Conservation (phyloP, 2,797 vertebrate genomes). For the Cynodonichthys magdalenae region DNA sequence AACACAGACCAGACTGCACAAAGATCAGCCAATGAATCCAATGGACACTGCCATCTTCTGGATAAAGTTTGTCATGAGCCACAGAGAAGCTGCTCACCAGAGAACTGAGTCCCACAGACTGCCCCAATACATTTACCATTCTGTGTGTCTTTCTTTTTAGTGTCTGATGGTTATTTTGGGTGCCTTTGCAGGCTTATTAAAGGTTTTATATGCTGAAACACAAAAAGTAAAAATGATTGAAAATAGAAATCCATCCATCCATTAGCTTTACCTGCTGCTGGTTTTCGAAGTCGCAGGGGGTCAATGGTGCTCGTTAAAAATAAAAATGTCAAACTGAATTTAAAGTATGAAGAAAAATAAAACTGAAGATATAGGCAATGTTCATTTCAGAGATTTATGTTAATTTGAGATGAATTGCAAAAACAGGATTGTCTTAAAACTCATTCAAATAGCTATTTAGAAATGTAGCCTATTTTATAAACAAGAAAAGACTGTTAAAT, state of each 20-base stretch:
- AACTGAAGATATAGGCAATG: too few species aligned
- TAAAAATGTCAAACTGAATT: too few species aligned
- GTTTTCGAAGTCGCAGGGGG: too few species aligned
- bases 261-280: too few species aligned
- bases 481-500: too few species aligned
- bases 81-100: conserved; percentile 71
- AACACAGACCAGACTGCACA: conserved; percentile 77
- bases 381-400: too few species aligned
- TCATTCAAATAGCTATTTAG: too few species aligned
- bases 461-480: too few species aligned
- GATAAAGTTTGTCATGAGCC: conserved; percentile 77
- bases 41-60: conserved; percentile 78
- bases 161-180: conserved; percentile 12
- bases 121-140: conserved; percentile 75
- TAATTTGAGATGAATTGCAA: too few species aligned
- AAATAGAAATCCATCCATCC: background rate
- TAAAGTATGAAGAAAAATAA: too few species aligned
- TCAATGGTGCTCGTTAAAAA: too few species aligned
- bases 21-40: conserved; percentile 66
- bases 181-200: background rate
- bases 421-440: too few species aligned
- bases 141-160: conserved; percentile 65
- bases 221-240: background rate
- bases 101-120: conserved; percentile 72
- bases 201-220: background rate